These are phyloP conservation scores for Oscheius sp. DNA, from an alignment of 2,888 invertebrate genomes.

Conservation along the genomic window DNA sequence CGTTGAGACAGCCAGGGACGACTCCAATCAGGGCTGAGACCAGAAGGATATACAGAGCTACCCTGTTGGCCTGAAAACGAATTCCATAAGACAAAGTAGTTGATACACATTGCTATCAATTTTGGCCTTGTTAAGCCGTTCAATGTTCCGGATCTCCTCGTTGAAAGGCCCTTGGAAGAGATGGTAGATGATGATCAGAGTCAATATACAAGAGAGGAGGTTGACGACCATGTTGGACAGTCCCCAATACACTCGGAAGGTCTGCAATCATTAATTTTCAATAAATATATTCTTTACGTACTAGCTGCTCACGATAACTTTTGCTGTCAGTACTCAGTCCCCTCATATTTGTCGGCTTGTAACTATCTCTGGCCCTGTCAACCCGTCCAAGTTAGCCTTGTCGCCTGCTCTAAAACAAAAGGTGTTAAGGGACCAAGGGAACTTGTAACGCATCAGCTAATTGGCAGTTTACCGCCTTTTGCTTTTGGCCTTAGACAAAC, in stretches of 20 bases:
- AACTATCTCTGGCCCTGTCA: no score
- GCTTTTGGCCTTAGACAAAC: no score
- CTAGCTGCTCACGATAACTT: no score
- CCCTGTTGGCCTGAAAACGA: constrained; percentile 41
- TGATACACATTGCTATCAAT: constrained; percentile 43
- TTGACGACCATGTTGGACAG: constrained; percentile 47
- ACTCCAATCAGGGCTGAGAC: constrained; percentile 45
- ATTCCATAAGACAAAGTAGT: not conserved
- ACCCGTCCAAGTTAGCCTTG: no score
- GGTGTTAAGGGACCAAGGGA: no score
- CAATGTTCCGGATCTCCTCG: constrained; percentile 16
- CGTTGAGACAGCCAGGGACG: constrained; percentile 41
- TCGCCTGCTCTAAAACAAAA: no score
- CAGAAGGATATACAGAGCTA: constrained; percentile 43
- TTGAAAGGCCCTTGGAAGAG: constrained; percentile 15
- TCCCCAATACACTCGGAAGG: constrained; percentile 44
- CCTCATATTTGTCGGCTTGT: no score
- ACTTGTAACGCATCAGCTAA: no score
- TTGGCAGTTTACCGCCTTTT: no score
- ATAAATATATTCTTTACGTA: no score
- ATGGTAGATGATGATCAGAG: constrained; percentile 39
- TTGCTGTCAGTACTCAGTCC: no score
- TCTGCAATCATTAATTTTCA: constrained; percentile 22
- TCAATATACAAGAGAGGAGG: constrained; percentile 38
- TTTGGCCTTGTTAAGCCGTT: constrained; percentile 35